Evolutionary conservation across 2,888 invertebrate species (phyloP), one percentile per base, ranked within the genome.

Genomic region (Lissonota sp.): DNA sequence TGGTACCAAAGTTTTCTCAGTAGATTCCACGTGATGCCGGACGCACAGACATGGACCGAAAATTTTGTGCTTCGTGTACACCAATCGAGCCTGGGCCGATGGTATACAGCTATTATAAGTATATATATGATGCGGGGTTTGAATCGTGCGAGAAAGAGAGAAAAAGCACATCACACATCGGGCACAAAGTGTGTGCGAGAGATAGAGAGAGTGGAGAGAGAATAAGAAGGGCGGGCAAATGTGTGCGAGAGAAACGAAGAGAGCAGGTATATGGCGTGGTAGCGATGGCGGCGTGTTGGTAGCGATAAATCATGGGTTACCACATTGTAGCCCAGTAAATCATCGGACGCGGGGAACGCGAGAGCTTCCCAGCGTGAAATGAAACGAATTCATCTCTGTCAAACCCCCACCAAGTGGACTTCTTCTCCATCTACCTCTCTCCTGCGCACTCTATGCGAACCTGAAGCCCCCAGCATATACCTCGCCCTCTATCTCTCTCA

Each of bases 281-380:
- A 93, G 92, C 93, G 93, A 93, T 85, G 93, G 93, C 93, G 93
- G 93, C 93, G 94, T 94, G 94, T 94, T 94, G 94, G 93, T 93
- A 92, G 92, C 93, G 89, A 94, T 95, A 95, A 94, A 95, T 95
- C 94, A 94, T 94, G 94, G 94, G 94, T 94, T 94, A 94, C 95
- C 95, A 94, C 94, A 94, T 94, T 94, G 94, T 94, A 94, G 94
- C 94, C 93, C 94, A 93, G 94, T 94, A 94, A 94, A 95, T 94
- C 94, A 95, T 95, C 94, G 92, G 92, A 92, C 91, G 92, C 92
- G 91, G 92, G 91, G 92, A 91, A 91, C 90, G 92, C 90, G 92
- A 92, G 92, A 92, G 92, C 92, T 92, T 92, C 91, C 91, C 92
- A 92, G 92, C 92, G 92, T 93, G 93, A 93, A 93, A 93, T 93